These are phyloP conservation scores for Rhinella marina DNA, from an alignment of 2,797 vertebrate genomes.

Conservation along the genomic window DNA sequence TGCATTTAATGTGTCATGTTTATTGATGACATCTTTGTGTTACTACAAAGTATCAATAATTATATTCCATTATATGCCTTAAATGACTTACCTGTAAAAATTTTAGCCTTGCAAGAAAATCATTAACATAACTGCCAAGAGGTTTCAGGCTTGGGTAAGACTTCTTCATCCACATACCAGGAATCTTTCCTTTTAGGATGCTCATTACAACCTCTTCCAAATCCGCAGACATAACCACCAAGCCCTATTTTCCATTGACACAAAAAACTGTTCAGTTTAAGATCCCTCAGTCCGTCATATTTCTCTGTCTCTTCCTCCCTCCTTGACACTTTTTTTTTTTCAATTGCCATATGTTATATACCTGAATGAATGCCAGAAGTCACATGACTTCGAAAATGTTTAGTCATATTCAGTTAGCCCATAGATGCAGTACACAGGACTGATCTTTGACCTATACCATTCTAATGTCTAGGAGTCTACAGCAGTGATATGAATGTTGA, in stretches of 20 bases:
- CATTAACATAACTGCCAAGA: constrained; percentile 85
- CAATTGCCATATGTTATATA: no score
- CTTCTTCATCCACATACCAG: constrained; percentile 87
- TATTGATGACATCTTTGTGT: no score
- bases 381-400: neutral
- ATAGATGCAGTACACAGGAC: neutral
- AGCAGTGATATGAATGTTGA: no score
- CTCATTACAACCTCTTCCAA: constrained; percentile 87
- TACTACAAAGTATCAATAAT: no score
- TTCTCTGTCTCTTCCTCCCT: no score
- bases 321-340: no score
- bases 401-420: neutral
- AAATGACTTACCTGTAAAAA: constrained; percentile 83
- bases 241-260: constrained; percentile 71
- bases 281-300: no score
- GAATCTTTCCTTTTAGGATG: constrained; percentile 85
- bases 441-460: no score
- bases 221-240: constrained; percentile 87
- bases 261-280: no score
- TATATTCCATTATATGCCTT: no score
- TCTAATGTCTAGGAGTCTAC: no score
- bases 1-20: no score
- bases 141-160: constrained; percentile 91
- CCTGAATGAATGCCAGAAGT: neutral
- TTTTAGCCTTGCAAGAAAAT: constrained; percentile 83